Conservation (phyloP, 2,113 vertebrate genomes). For the Montifringilla adamsi region DNA sequence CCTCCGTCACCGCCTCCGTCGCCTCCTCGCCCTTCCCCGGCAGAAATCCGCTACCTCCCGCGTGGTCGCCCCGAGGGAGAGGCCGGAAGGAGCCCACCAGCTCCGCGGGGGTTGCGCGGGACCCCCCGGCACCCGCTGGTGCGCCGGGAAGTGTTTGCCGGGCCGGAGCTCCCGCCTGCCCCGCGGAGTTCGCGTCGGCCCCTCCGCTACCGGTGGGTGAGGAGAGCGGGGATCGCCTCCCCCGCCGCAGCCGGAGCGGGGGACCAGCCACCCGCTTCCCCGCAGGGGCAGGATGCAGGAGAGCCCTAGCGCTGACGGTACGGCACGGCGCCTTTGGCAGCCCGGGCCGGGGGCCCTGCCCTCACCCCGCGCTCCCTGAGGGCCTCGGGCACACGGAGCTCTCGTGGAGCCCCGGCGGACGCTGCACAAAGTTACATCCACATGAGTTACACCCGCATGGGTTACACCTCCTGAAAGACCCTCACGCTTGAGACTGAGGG, state of each 20-base stretch:
- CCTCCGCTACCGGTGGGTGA: neutral
- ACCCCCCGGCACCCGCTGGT: neutral
- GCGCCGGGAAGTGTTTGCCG: neutral
- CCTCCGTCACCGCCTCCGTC: neutral
- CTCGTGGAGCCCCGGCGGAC: neutral
- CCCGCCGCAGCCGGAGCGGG: neutral
- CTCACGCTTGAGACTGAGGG: neutral
- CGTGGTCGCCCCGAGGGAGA: neutral
- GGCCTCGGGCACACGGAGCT: neutral
- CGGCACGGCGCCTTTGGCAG: neutral
- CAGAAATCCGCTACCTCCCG: neutral
- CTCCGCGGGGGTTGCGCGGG: neutral
- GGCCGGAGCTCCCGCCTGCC: neutral
- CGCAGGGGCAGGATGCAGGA: neutral
- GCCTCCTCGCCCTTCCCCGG: neutral
- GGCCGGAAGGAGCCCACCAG: neutral
- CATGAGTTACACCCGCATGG: neutral
- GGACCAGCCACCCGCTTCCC: neutral
- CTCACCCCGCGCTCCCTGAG: neutral
- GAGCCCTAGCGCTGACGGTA: neutral
- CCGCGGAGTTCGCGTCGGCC: neutral
- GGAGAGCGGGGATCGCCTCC: neutral
- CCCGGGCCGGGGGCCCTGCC: neutral
- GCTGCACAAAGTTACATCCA: accelerated
- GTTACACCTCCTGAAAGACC: neutral